Percentiles rank a stretch among this genome's conserved stretches.
phyloP scores from a whole-genome alignment of 2,113 vertebrate species.

The Ranitomeya imitator region DNA sequence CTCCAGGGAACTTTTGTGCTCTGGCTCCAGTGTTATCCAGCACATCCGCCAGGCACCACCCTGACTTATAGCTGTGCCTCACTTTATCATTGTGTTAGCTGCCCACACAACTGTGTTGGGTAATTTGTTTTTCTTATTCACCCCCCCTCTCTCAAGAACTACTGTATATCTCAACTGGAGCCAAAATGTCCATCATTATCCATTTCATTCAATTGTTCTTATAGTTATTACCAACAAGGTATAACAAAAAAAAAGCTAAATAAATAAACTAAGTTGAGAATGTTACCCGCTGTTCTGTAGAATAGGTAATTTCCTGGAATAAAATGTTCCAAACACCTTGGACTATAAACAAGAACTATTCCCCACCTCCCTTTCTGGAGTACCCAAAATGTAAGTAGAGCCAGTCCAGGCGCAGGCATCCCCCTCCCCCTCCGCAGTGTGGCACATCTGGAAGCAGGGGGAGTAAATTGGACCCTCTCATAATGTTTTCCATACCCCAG shows the following conservation, averaged over 20 bases:
- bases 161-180: slow-evolving; percentile 43
- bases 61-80: slow-evolving; percentile 16
- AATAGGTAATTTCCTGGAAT: not conserved
- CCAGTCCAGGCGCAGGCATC: not conserved
- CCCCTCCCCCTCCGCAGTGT: slow-evolving; percentile 3
- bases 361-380: not conserved
- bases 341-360: not conserved
- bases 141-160: slow-evolving; percentile 14
- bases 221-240: not conserved
- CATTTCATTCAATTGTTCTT: not conserved
- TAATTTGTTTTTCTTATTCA: slow-evolving; percentile 51
- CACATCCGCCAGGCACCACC: slow-evolving; percentile 48
- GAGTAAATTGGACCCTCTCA: slow-evolving; percentile 47
- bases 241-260: not conserved
- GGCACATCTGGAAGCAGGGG: slow-evolving; percentile 53
- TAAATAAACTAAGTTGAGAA: not conserved
- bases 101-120: slow-evolving; percentile 23
- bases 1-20: slow-evolving; percentile 28
- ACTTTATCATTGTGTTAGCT: slow-evolving; percentile 48
- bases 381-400: not conserved
- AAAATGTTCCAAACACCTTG: not conserved
- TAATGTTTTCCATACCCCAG: slow-evolving; percentile 50
- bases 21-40: slow-evolving; percentile 51
- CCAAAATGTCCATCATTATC: slow-evolving; percentile 19
- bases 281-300: not conserved